Evolutionary conservation across 2,797 vertebrate genomes (phyloP).

Genomic region (Pseudomugil gertrudae): DNA sequence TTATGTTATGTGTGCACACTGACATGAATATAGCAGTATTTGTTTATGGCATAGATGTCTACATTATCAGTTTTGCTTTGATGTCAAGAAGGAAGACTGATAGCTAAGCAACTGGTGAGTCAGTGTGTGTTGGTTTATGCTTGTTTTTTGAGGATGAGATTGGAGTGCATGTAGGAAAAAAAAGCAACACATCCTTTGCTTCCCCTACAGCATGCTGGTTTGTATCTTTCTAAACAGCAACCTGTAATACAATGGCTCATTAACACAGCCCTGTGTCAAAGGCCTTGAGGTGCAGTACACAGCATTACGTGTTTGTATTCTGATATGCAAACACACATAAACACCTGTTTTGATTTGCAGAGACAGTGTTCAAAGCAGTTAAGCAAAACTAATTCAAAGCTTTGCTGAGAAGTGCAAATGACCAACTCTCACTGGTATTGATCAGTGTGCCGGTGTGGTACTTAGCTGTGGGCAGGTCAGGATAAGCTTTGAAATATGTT

Average conservation of each 20-base stretch:
- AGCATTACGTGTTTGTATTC: conserved; percentile 20
- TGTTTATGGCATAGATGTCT: conserved; percentile 38
- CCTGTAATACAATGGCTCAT: conserved; percentile 69
- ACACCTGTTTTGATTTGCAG: conserved; percentile 44
- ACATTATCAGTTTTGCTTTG: conserved; percentile 63
- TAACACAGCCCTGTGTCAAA: conserved; percentile 58
- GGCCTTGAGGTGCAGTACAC: conserved; percentile 53
- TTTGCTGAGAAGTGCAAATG: conserved; percentile 32
- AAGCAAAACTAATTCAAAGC: conserved; percentile 47
- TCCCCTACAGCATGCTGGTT: conserved; percentile 46
- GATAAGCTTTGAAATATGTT: conserved; percentile 18
- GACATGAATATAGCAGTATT: conserved; percentile 7
- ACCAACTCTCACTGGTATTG: conserved; percentile 27
- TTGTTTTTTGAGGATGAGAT: conserved; percentile 32
- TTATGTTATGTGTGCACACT: conserved; percentile 27
- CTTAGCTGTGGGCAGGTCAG: conserved; percentile 5
- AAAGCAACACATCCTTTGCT: conserved; percentile 29
- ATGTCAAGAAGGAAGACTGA: conserved; percentile 57
- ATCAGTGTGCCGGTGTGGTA: conserved; percentile 19
- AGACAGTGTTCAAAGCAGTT: conserved; percentile 47
- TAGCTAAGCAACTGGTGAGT: conserved; percentile 28
- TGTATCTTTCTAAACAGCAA: conserved; percentile 71
- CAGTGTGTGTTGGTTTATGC: conserved; percentile 11
- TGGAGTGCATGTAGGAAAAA: conserved; percentile 18
- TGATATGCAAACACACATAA: conserved; percentile 21